Conservation (phyloP, 2,888 invertebrate species). For the Tenodera sinensis region DNA sequence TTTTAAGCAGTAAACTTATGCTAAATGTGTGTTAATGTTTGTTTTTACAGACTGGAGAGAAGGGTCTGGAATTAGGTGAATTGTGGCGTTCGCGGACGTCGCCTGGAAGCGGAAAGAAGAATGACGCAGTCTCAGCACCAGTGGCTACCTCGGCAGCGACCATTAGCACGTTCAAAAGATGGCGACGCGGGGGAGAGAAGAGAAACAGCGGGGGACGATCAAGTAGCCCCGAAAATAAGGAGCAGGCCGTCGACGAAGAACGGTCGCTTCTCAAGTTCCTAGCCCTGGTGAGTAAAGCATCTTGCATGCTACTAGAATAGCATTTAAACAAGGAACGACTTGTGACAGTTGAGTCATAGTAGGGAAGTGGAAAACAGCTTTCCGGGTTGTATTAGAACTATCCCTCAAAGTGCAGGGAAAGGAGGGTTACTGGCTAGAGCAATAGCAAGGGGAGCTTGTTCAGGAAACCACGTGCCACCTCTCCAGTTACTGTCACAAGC, state of each 20-base stretch:
- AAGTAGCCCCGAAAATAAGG: neutral
- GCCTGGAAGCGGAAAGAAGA: neutral
- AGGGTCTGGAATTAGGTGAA: conserved; percentile 43
- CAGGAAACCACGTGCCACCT: too few relatives aligned
- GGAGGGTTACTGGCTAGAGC: too few relatives aligned
- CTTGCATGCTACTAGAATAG: too few relatives aligned
- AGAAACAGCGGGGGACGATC: neutral
- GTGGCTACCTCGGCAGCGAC: neutral
- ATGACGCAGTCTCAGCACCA: neutral
- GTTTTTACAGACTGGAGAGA: conserved; percentile 44
- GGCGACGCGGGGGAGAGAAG: conserved; percentile 31
- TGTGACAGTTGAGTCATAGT: too few relatives aligned
- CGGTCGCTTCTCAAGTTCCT: conserved; percentile 65
- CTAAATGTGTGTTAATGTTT: neutral
- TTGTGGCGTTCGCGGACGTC: conserved; percentile 41
- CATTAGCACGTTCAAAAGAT: conserved; percentile 43
- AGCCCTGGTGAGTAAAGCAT: conserved; percentile 66
- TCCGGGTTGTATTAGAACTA: too few relatives aligned
- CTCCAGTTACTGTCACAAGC: too few relatives aligned
- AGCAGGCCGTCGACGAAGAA: conserved; percentile 41
- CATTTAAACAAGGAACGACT: too few relatives aligned
- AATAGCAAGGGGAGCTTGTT: too few relatives aligned
- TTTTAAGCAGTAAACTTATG: too few relatives aligned
- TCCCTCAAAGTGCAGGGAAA: too few relatives aligned
- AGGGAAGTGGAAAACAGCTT: too few relatives aligned